Base-by-base conservation (phyloP, 1,140 invertebrate species). In the Aphis craccivora region DNA sequence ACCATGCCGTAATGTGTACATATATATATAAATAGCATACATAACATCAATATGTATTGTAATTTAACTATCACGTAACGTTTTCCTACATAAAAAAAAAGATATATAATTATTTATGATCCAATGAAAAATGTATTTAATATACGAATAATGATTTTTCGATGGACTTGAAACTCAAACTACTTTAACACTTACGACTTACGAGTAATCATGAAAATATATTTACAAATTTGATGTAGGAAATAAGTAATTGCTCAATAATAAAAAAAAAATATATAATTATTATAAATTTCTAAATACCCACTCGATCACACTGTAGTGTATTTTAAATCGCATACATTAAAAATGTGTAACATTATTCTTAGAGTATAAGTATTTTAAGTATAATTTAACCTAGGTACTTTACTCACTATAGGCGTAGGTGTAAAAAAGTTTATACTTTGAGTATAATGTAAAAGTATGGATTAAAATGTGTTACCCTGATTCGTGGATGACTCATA, bases 51-150 rank as follows among this genome's bases (percentile, higher is more conserved):
- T 76, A 76, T 76, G 30, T n/a, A 76, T n/a, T n/a, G n/a, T 18
- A 76, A 76, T 76, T 76, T 76, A 76, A 76, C 60, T n/a, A 51
- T 11, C 48, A 51, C 48, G 18, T 51, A 76, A 76, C 30, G 11
- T 86, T 5, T 86, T 30, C 25, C 23, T 7, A 30, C 84, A 86
- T 45, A 86, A 45, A 86, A 86, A 86, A 86, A 5, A 86, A 30
- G 40, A 81, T 25, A 43, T 86, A 86, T 45, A 86, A 86, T 45
- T 86, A 86, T 86, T 86, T 86, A 86, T 86, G 9, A 86, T 43
- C 14, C 14, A 45, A 86, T 45, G 30, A n/a, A 84, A 76, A 18
- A 76, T 76, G 14, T n/a, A 76, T 35, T 18, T n/a, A n/a, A 76
- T 76, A n/a, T 30, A 43, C 14, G 40, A n/a, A n/a, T n/a, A 30